Evolutionary conservation across 2,888 invertebrate species (phyloP).

Genomic region (Macrosiphum euphorbiae): DNA sequence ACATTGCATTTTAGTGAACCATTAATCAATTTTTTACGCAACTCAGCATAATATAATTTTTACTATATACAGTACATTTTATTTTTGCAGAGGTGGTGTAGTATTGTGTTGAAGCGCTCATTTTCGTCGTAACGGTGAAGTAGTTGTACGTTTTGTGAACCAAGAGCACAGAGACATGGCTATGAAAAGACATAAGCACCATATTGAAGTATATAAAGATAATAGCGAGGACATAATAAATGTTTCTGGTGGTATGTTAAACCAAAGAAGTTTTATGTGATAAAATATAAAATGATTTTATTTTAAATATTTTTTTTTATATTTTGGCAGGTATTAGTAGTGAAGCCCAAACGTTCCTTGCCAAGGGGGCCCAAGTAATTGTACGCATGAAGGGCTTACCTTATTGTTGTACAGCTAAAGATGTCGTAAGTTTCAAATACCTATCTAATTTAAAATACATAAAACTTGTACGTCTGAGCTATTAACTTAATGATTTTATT

Average conservation of each 20-base stretch:
- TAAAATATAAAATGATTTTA: not conserved
- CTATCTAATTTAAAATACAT: not conserved
- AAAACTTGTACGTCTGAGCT: not conserved
- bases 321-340: conserved; percentile 81
- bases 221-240: conserved; percentile 97
- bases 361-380: conserved; percentile 95
- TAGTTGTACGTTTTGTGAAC: conserved; percentile 93
- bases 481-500: not conserved
- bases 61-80: not conserved
- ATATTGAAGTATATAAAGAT: conserved; percentile 99
- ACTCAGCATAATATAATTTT: not conserved
- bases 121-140: conserved; percentile 99
- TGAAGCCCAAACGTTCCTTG: conserved; percentile 97
- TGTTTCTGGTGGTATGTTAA: conserved; percentile 88
- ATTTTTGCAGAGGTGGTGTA: conserved; percentile 89
- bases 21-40: not conserved
- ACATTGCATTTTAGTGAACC: not conserved
- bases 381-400: conserved; percentile 98
- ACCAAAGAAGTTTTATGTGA: not conserved
- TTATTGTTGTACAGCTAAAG: conserved; percentile 96
- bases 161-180: conserved; percentile 99
- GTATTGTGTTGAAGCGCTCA: conserved; percentile 97
- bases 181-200: conserved; percentile 96
- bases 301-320: too few species aligned
- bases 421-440: conserved; percentile 84